Conservation (phyloP, 1,140 invertebrate species). For the Hormaphis cornu region DNA sequence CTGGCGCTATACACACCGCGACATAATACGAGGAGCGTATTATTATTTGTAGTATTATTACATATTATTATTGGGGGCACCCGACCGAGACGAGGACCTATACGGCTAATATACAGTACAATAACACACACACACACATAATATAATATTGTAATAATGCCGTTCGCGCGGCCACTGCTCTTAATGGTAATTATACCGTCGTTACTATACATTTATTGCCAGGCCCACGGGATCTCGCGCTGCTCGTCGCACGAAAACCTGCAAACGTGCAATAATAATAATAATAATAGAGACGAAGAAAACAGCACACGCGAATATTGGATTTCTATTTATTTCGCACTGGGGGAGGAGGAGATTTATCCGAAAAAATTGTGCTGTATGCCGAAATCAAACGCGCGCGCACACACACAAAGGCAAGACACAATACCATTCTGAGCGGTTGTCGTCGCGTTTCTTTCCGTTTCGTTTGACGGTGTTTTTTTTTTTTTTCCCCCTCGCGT, state of each 20-base stretch:
- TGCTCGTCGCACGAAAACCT: neutral
- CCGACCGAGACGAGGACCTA: conserved; percentile 10
- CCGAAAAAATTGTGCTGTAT: neutral
- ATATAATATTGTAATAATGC: neutral
- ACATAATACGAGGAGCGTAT: no score
- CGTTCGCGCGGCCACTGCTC: neutral
- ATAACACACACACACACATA: neutral
- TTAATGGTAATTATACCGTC: conserved; percentile 14
- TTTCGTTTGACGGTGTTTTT: neutral
- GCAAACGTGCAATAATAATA: neutral
- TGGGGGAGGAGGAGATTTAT: neutral
- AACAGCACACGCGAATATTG: no score
- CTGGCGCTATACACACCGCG: conserved; percentile 1
- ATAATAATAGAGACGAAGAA: neutral
- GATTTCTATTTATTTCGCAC: neutral
- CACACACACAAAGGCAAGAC: no score
- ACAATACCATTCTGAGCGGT: no score
- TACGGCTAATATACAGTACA: neutral
- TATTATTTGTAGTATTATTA: neutral
- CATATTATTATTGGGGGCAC: neutral
- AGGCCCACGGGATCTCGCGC: neutral
- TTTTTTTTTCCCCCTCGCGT: neutral
- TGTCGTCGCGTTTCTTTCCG: neutral
- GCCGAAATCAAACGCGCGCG: neutral
- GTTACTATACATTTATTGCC: conserved; percentile 27